Evolutionary conservation across 92 coral and sea anemone species (phyloP), one percentile per base, ranked within the genome.

Genomic region (Epizoanthus illoricatus): DNA sequence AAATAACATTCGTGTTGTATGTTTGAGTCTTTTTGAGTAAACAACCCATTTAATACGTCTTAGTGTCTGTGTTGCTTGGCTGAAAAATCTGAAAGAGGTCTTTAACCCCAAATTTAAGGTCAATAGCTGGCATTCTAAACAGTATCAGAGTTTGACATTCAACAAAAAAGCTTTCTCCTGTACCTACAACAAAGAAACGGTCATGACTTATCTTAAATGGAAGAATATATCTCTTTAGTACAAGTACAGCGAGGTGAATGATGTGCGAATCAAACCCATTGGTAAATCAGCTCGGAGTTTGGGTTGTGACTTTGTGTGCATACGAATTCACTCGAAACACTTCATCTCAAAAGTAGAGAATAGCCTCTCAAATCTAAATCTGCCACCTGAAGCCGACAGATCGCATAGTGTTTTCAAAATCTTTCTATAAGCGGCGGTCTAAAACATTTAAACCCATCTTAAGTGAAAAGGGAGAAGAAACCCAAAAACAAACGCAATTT

Each of bases 61-160:
- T 70, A 70, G 69, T 45, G n/a, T 39, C 43, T 72, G 76, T 72
- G 41, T 45, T 72, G 76, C 76, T 72, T 72, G 62, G 55, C 39
- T 20, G 76, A 72, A n/a, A 47, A 72, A 9, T 59, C 11, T 72
- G 60, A 72, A 49, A 72, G 62, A 52, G 62, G 76, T 72, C 58
- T 72, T 72, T 72, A 72, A 72, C 76, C 76, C 45, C 62, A 21
- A 72, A 72, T 72, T 72, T 72, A 72, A 72, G 76, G 76, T 72
- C 76, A 72, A 47, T 72, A 47, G 60, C 55, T 24, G 13, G 62
- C 18, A 23, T 49, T 72, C 60, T 72, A 72, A 72, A 72, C 76
- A 47, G 60, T 72, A 40, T 20, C 76, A 11, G 13, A 72, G 19
- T 23, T 72, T 21, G 41, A 72, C 15, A 72, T 72, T 47, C 11